Evolutionary conservation across 2,888 invertebrate species (phyloP).

Genomic region (Phaonia tiefii): DNA sequence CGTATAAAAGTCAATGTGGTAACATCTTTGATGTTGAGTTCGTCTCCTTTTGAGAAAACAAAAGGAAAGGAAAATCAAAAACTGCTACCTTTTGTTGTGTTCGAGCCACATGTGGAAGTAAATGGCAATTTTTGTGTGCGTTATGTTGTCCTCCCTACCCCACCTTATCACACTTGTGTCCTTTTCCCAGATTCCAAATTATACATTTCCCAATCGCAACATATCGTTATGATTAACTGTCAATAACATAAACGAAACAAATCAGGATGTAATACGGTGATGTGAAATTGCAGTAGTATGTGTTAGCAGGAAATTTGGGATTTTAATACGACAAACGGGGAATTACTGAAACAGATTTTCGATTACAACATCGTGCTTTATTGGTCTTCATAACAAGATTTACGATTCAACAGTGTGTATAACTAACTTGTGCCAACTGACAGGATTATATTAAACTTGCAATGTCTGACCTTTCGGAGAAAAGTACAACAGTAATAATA

Average conservation of each 20-base stretch:
- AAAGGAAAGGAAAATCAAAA: background rate
- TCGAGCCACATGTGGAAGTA: constrained; percentile 15
- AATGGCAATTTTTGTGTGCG: constrained; percentile 21
- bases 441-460: too few relatives aligned
- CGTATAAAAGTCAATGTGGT: constrained; percentile 49
- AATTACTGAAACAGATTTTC: constrained; percentile 18
- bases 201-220: constrained; percentile 30
- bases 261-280: constrained; percentile 1
- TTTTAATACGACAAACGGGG: background rate
- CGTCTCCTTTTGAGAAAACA: background rate
- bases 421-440: too few relatives aligned
- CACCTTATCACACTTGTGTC: too few relatives aligned
- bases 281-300: background rate
- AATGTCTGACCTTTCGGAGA: too few relatives aligned
- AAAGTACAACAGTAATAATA: too few relatives aligned
- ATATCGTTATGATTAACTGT: constrained; percentile 75
- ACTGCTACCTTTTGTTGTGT: constrained; percentile 29
- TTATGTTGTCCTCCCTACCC: background rate
- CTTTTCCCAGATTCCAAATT: background rate
- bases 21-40: constrained; percentile 39
- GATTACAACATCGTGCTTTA: background rate
- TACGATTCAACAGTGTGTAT: too few relatives aligned
- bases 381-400: too few relatives aligned
- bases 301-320: too few relatives aligned
- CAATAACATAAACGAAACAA: constrained; percentile 71